Evolutionary conservation across 2,888 invertebrate species (phyloP), one percentile per base, ranked within the genome.

Genomic region (Acrocyrtus sp.): DNA sequence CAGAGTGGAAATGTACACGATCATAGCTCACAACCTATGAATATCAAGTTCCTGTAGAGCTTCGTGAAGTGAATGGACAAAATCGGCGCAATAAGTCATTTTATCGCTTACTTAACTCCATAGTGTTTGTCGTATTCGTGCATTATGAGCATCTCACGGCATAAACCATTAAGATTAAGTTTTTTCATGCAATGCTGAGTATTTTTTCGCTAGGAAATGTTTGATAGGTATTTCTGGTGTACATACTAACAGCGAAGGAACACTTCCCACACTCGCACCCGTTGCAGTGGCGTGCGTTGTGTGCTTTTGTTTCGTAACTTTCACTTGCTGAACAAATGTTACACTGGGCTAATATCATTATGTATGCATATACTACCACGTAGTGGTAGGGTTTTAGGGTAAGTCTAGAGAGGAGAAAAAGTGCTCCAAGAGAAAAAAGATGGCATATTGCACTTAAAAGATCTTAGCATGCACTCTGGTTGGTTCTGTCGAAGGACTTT

Each of bases 361-460:
- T 34, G 5, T n/a, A 8, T 34, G 34, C 34, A 34, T 34, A n/a
- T n/a, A n/a, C n/a, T n/a, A n/a, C n/a, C n/a, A n/a, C n/a, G n/a
- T n/a, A n/a, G n/a, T n/a, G n/a, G n/a, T n/a, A n/a, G n/a, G n/a
- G n/a, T n/a, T n/a, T n/a, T n/a, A n/a, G n/a, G n/a, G n/a, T n/a
- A n/a, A n/a, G 34, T 34, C 5, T 34, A 34, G 12, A 34, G 34
- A 34, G n/a, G 34, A 34, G 34, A 12, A 34, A 34, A 34, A 34
- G 34, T 34, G n/a, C n/a, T n/a, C 12, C 12, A 34, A 8, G 5
- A 12, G 34, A 12, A 34, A 34, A 34, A 34, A 53, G 29, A 53
- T 53, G 53, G 53, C 22, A 53, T 53, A 53, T 53, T 34, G 19
- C 34, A 26, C 29, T 53, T 53, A 34, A 34, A 34, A 34, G 34